Evolutionary conservation across 2,113 vertebrate genomes (phyloP).

Genomic region (Lophochroa leadbeateri): DNA sequence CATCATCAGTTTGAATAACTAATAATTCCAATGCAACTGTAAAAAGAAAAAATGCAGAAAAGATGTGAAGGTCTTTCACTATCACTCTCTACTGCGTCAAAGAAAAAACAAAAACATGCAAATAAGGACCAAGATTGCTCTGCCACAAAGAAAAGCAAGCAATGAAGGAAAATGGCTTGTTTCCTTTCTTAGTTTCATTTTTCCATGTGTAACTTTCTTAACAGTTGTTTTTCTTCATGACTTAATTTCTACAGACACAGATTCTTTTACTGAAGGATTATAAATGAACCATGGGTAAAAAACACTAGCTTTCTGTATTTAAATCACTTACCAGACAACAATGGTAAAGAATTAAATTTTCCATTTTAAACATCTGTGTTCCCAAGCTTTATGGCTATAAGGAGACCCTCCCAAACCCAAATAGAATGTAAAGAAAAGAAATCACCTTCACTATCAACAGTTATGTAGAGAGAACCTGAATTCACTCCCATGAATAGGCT

Average conservation of each 20-base stretch:
- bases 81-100: neutral
- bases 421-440: neutral
- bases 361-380: neutral
- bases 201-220: neutral
- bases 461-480: neutral
- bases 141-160: neutral
- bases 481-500: neutral
- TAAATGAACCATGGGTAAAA: neutral
- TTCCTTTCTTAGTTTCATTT: neutral
- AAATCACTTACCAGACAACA: neutral
- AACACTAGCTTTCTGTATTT: neutral
- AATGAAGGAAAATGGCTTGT: neutral
- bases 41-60: neutral
- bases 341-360: neutral
- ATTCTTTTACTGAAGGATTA: neutral
- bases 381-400: neutral
- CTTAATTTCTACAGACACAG: neutral
- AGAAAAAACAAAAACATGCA: neutral
- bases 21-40: neutral
- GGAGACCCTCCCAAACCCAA: neutral
- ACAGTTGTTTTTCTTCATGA: neutral
- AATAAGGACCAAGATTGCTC: neutral
- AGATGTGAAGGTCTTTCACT: neutral
- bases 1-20: neutral
- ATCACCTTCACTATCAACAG: neutral